Conservation (phyloP, 2,888 invertebrate species). For the Escarpia spicata region DNA sequence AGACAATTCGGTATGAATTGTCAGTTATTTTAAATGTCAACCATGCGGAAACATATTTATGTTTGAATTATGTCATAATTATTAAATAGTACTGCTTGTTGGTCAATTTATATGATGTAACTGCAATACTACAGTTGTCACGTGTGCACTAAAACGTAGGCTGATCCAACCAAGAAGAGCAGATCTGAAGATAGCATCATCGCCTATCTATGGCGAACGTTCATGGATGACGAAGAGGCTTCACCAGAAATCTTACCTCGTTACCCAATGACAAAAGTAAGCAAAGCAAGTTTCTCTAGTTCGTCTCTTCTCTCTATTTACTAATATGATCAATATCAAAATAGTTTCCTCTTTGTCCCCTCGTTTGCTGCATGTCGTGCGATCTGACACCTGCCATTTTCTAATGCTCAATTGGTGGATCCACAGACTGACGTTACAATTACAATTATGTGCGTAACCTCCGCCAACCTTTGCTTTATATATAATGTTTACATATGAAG, state of each 20-base stretch:
- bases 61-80: neutral
- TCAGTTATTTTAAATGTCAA: neutral
- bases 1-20: neutral
- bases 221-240: neutral
- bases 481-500: too few relatives aligned
- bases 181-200: conserved; percentile 3
- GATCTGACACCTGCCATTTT: neutral
- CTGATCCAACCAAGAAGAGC: neutral
- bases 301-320: neutral
- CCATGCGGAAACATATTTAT: neutral
- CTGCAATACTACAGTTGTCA: neutral
- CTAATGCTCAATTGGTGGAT: neutral
- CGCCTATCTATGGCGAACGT: neutral
- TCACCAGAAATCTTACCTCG: conserved; percentile 13
- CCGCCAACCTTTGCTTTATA: too few relatives aligned
- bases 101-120: neutral
- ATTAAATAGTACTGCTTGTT: neutral
- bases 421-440: neutral
- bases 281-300: neutral
- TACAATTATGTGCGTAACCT: too few relatives aligned
- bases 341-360: neutral
- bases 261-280: neutral
- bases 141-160: neutral
- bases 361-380: neutral
- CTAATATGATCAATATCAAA: neutral